Base-by-base conservation (phyloP, 2,113 vertebrate genomes). In the Pitta sordida region DNA sequence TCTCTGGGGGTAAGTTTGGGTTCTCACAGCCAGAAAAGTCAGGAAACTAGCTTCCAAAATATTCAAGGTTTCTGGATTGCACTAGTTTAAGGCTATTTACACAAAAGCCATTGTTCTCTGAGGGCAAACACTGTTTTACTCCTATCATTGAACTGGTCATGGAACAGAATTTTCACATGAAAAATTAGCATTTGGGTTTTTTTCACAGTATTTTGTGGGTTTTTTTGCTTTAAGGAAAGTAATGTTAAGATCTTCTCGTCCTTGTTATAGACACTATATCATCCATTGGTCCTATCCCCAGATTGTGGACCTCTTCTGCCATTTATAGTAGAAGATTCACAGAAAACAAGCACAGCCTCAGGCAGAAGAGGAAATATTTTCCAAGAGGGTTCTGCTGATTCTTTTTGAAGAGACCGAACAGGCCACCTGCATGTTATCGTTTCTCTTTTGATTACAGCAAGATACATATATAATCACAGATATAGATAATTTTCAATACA, bases 101-200 rank as follows among this genome's bases (percentile, higher is more conserved):
- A 88, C 55, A 91, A 86, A 95, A 92, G 32, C 8, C 36, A 88
- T 94, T 96, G 83, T 94, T 92, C 53, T 79, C 7, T 32, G 44
- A 91, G 32, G 37, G n/a, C 27, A 92, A 89, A 60, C 29, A 48
- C 17, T 68, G 26, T 11, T 91, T 92, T 82, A 17, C 18, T 41
- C 15, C 36, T 91, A 18, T 56, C 56, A 37, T 19, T 68, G 44
- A 75, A 74, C 9, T 30, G 32, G 52, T 43, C 46, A 58, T 62
- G 21, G 43, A 70, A 70, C 12, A 59, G 14, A 13, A 4, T 59
- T 86, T 93, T 84, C 29, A 44, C 0, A 1, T 36, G 0, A 64
- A 79, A 91, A 63, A 60, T 15, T 3, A 29, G 6, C 7, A 3
- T 2, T 16, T 23, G 7, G 9, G 8, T 10, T 13, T 10, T 65